Base-by-base conservation (phyloP, 2,113 vertebrate genomes). In the Lates calcarifer region DNA sequence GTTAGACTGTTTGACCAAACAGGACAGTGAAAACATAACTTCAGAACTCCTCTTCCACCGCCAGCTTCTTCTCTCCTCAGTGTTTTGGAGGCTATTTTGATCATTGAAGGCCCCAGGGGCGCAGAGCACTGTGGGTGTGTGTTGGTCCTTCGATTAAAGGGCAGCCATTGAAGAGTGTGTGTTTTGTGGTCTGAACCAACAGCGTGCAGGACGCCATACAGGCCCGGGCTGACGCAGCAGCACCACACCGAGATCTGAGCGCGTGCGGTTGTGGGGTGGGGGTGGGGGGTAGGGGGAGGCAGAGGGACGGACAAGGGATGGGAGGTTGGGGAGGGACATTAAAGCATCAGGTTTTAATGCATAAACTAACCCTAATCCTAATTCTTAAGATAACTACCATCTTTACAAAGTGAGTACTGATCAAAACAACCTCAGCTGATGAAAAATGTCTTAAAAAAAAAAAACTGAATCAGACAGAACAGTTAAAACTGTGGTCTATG, bases 81-180 rank as follows among this genome's bases (percentile, higher is more conserved):
- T 35, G 41, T 81, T 87, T 87, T 41, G 0, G 20, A 72, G 31
- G 43, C 68, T 91, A 84, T 90, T 91, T 86, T 69, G 4, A 81
- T 85, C 79, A 78, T 80, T 81, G 80, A 81, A 84, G 73, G 73
- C 69, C 22, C 0, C n/a, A n/a, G n/a, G 37, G 24, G 45, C 63
- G 20, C 60, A 17, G 58, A 84, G 55, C n/a, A 3, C 28, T 49
- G 70, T 84, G 82, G 62, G 79, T 74, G 87, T 69, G 70, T 81
- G 78, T 73, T 55, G 74, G 49, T 71, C 22, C 71, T 70, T 35
- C 20, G 82, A 90, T 90, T 90, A 87, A 85, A 92, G 87, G 83
- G 78, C 43, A 64, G 71, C 81, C 66, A 79, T 60, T 80, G 77
- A 87, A 26, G 24, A 64, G 81, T 84, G 84, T 87, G 83, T 87